Conservation (phyloP, 1,140 invertebrate species). For the Papilio helenus region DNA sequence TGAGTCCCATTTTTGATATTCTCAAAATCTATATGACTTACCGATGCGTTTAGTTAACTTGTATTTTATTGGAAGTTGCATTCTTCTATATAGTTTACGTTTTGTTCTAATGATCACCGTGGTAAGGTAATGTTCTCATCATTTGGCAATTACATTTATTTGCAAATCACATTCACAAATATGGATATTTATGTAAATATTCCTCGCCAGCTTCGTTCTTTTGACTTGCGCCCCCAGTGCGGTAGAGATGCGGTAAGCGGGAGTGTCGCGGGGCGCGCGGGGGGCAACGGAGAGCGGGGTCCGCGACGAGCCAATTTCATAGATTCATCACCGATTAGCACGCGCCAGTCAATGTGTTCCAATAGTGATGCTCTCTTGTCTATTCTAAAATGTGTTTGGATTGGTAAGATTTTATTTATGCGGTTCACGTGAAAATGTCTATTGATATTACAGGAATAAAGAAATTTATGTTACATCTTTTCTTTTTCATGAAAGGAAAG, state of each 20-base stretch:
- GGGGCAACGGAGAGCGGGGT: slow-evolving; percentile 39
- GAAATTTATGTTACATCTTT: too few species aligned
- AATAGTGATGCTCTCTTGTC: slow-evolving; percentile 27
- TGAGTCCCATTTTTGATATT: too few species aligned
- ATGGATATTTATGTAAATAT: not conserved
- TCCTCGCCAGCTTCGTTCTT: not conserved
- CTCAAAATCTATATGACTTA: not conserved
- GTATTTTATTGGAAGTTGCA: not conserved
- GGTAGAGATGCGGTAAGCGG: slow-evolving; percentile 16
- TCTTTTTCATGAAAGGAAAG: too few species aligned
- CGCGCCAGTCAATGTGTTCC: slow-evolving; percentile 54
- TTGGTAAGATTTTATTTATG: not conserved
- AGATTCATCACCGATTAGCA: slow-evolving; percentile 76
- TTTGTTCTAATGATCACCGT: not conserved
- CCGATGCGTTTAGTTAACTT: too few species aligned
- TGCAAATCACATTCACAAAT: not conserved
- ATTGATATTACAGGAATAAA: too few species aligned
- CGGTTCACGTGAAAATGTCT: too few species aligned
- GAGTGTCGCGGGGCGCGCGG: slow-evolving; percentile 33
- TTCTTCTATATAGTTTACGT: not conserved
- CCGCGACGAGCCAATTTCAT: slow-evolving; percentile 73
- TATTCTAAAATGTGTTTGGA: slow-evolving; percentile 44
- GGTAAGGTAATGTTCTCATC: not conserved
- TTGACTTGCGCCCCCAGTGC: not conserved
- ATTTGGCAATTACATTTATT: not conserved